Evolutionary conservation across 2,797 vertebrate species (phyloP), one percentile per base, ranked within the genome.

Genomic region (Gymnopithys bicolor): DNA sequence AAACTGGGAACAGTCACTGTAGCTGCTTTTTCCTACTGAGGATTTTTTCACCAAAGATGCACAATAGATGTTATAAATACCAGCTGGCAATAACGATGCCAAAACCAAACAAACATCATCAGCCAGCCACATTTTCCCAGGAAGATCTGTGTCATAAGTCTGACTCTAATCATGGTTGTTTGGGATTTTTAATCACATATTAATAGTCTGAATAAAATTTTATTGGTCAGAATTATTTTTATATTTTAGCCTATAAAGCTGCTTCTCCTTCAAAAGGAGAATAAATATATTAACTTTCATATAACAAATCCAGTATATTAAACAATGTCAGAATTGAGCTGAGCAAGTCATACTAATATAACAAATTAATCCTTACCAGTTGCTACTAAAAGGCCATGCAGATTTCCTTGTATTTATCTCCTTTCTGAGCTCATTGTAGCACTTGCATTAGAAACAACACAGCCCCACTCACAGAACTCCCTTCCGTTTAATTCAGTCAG

Each of bases 151-250:
- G 35, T n/a, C 59, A 35, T 39, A 82, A 15, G 2, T 58, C 14
- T 28, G 69, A 60, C 22, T 68, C 24, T 74, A 75, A 13, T 41
- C 64, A 66, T 12, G 59, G 14, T 17, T 41, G 22, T 62, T 73
- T 35, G 49, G 27, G 30, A 23, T 32, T 59, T 67, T 82, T 82
- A 66, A 66, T 64, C 13, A 16, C 12, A 32, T 32, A 56, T 55
- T 91, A 70, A 67, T 55, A 55, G 43, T 73, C 51, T 67, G 33
- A 75, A 86, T 64, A 82, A 35, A 56, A 76, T 89, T 92, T 93
- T 53, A 71, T 90, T 91, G 81, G 74, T 86, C 73, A 94, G 48
- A 91, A 90, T 90, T 64, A 28, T 79, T 96, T 95, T 84, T 59
- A 49, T 76, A 84, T 84, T 84, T 94, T 94, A 87, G 67, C 49